Base-by-base conservation (phyloP, 2,888 invertebrate genomes). In the Eupithecia abbreviata region DNA sequence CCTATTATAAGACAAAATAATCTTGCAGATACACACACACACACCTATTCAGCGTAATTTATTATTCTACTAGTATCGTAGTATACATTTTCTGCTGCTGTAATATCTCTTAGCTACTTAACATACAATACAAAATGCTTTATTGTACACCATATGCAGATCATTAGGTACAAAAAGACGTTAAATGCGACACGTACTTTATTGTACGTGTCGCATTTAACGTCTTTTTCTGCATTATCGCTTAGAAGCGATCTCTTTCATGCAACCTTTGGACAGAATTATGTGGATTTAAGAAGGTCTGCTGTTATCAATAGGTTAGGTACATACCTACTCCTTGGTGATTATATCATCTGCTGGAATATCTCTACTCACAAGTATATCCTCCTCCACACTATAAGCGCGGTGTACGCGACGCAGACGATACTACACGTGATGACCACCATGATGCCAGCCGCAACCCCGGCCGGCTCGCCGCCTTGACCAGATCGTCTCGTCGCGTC, bases 371-470 rank as follows among this genome's bases (percentile, higher is more conserved):
- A 95, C 94, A 95, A 82, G 82, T 94, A 94, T 88, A 93, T 91
- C 84, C 92, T 86, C 81, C 93, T 89, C 94, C 93, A 95, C 5
- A 94, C 90, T 67, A 95, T 87, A 75, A 95, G 92, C 0, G 89
- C 88, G 15, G 90, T 89, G 87, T 95, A 95, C 2, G 93, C 93
- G 80, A 93, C 81, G 78, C 90, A 89, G 7, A 94, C 92, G 80
- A 95, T 90, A 82, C 87, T 90, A 86, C 91, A 91, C 3, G 94
- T 94, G 80, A 93, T 89, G 42, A 91, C 86, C 4, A 94, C 89
- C 94, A 94, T 94, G 84, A 95, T 92, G 45, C 91, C 93, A 0
- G 94, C 94, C 0, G 93, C 94, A 4, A 89, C 84, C 0, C 91
- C 93, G 47, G 91, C 83, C 0, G 92, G 91, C 82, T 92, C 93